Evolutionary conservation across 2,797 vertebrate genomes (phyloP).

Genomic region (Lycodopsis pacificus): DNA sequence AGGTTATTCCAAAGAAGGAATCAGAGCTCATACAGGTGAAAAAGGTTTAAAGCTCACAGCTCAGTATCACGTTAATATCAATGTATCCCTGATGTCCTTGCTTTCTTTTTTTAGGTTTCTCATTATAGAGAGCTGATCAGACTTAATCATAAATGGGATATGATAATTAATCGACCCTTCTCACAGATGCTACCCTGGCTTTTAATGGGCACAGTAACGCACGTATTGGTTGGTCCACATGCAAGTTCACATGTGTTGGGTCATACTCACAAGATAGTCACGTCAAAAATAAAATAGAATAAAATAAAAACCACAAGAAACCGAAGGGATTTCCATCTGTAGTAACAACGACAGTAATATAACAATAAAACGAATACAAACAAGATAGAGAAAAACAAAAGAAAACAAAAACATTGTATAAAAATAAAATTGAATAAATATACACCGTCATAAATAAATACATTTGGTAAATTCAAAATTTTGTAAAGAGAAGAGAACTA

Average conservation of each 20-base stretch:
- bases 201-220: constrained; percentile 37
- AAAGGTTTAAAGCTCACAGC: background rate
- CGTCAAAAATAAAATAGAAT: constrained; percentile 12
- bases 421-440: constrained; percentile 86
- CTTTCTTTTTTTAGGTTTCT: constrained; percentile 15
- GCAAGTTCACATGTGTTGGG: constrained; percentile 59
- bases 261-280: constrained; percentile 56
- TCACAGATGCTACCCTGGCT: constrained; percentile 29
- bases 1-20: constrained; percentile 13
- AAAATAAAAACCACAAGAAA: constrained; percentile 14
- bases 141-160: background rate
- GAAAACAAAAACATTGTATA: constrained; percentile 66
- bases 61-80: constrained; percentile 15
- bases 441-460: constrained; percentile 82
- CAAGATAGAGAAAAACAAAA: constrained; percentile 49
- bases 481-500: constrained; percentile 66
- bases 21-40: constrained; percentile 9
- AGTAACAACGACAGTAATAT: constrained; percentile 58
- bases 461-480: constrained; percentile 82
- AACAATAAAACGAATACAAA: constrained; percentile 57
- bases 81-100: constrained; percentile 13
- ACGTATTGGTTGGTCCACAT: constrained; percentile 61
- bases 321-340: constrained; percentile 15
- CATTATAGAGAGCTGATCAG: constrained; percentile 18
- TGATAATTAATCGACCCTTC: constrained; percentile 11